phyloP scores from a whole-genome alignment of 2,888 invertebrate genomes.

The Chydorus sphaericus region DNA sequence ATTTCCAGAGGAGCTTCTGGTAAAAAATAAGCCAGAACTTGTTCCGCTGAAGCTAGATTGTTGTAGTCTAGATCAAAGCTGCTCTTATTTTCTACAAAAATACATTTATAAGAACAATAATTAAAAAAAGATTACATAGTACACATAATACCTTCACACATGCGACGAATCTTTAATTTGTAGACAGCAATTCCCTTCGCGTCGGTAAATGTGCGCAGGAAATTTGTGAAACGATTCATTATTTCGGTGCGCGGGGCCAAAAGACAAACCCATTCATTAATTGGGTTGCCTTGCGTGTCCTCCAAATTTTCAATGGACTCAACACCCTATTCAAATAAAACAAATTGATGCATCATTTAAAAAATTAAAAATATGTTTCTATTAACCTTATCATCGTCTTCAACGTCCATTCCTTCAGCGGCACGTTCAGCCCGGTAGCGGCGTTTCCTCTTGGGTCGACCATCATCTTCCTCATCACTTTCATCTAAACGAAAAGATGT shows the following conservation, averaged over 20 bases:
- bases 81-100: slow-evolving; percentile 41
- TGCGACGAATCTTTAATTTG: slow-evolving; percentile 78
- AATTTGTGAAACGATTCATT: slow-evolving; percentile 78
- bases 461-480: slow-evolving; percentile 63
- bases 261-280: slow-evolving; percentile 94
- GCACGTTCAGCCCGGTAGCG: slow-evolving; percentile 78
- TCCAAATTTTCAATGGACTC: slow-evolving; percentile 97
- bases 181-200: slow-evolving; percentile 73
- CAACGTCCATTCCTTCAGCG: slow-evolving; percentile 56
- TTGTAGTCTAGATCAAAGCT: slow-evolving; percentile 89
- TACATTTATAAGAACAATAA: slow-evolving; percentile 88
- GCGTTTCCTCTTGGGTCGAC: slow-evolving; percentile 47
- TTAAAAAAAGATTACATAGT: slow-evolving; percentile 70
- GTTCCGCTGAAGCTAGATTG: slow-evolving; percentile 73
- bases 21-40: slow-evolving; percentile 87
- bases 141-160: slow-evolving; percentile 61
- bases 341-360: background rate
- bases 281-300: slow-evolving; percentile 88
- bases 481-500: slow-evolving; percentile 39
- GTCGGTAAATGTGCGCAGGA: slow-evolving; percentile 77
- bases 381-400: slow-evolving; percentile 48
- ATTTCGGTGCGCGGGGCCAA: slow-evolving; percentile 91
- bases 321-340: slow-evolving; percentile 43
- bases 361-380: background rate
- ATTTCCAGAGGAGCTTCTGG: slow-evolving; percentile 96